phyloP scores from a whole-genome alignment of 1,140 invertebrate genomes.

The Gonioctena quinquepunctata region DNA sequence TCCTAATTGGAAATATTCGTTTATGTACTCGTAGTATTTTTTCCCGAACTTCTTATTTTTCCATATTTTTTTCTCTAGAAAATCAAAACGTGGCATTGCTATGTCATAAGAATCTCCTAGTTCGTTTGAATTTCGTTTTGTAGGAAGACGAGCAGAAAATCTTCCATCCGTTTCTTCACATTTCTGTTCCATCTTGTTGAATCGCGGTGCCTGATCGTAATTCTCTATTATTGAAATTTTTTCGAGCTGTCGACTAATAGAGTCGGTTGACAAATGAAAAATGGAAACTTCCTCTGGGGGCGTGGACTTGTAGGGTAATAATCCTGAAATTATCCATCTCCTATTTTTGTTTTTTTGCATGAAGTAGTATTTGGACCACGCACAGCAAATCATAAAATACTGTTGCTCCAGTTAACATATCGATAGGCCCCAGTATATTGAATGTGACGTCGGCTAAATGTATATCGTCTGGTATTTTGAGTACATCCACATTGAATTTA shows the following conservation, averaged over 20 bases:
- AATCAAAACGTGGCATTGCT: constrained; percentile 52
- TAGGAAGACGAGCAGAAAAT: no score
- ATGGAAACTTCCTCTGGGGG: no score
- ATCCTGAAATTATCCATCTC: not conserved
- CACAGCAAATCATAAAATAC: not conserved
- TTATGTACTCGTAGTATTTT: constrained; percentile 40
- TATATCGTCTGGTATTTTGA: not conserved
- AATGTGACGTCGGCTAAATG: not conserved
- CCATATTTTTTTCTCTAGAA: constrained; percentile 57
- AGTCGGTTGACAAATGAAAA: no score
- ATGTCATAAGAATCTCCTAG: constrained; percentile 54
- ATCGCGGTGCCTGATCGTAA: not conserved
- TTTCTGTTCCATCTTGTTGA: not conserved
- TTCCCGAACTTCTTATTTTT: constrained; percentile 52
- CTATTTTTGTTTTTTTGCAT: not conserved
- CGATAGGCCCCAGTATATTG: not conserved
- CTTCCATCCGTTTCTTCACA: not conserved
- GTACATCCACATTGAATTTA: not conserved
- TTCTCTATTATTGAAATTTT: not conserved
- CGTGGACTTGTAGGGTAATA: not conserved
- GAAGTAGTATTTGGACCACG: not conserved
- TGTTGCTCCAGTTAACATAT: not conserved
- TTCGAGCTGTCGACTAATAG: not conserved
- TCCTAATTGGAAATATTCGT: constrained; percentile 9
- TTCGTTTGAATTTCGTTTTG: not conserved